A percentile compares a stretch with the other conserved stretches of the same genome.
Evolutionary conservation across 2,888 invertebrate genomes (phyloP).

Genomic region (Pteria penguin): DNA sequence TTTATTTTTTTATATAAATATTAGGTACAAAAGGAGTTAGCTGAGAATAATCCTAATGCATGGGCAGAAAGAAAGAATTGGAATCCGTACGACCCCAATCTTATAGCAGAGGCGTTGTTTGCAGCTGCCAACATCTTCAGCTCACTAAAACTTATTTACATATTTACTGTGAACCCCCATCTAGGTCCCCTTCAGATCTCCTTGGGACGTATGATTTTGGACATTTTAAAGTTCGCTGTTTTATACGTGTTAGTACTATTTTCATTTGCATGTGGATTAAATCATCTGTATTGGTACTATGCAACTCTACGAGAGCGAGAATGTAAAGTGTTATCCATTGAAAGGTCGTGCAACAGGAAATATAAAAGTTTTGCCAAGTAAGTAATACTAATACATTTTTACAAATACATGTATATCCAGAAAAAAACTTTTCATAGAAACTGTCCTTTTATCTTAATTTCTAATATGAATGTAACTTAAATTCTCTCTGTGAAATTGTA

Average conservation of each 20-base stretch:
- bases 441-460: too few relatives aligned
- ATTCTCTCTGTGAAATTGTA: too few relatives aligned
- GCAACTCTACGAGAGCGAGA: constrained; percentile 67
- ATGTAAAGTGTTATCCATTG: constrained; percentile 56
- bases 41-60: constrained; percentile 52
- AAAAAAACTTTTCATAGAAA: too few relatives aligned
- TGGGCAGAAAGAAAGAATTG: constrained; percentile 87
- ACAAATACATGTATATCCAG: too few relatives aligned
- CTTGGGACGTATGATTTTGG: constrained; percentile 87
- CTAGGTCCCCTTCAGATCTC: constrained; percentile 95
- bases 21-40: constrained; percentile 67
- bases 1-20: constrained; percentile 29
- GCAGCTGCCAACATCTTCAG: constrained; percentile 98
- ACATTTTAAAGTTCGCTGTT: constrained; percentile 95
- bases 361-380: constrained; percentile 80
- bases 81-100: constrained; percentile 99
- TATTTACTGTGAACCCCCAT: constrained; percentile 96
- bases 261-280: constrained; percentile 93
- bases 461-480: too few relatives aligned
- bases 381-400: too few relatives aligned
- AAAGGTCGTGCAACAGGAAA: constrained; percentile 77
- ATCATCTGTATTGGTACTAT: constrained; percentile 94
- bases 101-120: constrained; percentile 89
- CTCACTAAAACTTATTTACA: constrained; percentile 93
- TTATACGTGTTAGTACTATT: constrained; percentile 89